phyloP scores from a whole-genome alignment of 2,888 invertebrate species.

The Podabrus alpinus region DNA sequence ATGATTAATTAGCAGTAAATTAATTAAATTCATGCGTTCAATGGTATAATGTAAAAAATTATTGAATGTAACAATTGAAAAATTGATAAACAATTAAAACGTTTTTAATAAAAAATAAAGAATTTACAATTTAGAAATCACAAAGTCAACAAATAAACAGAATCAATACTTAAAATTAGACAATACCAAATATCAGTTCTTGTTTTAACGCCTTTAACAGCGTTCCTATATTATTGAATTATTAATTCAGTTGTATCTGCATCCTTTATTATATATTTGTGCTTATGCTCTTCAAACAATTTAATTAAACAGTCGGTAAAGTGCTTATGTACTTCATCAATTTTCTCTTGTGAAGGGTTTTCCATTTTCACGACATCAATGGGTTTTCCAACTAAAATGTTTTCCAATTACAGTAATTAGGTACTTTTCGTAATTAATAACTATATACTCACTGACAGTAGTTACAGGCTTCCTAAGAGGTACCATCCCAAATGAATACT shows the following conservation, averaged over 20 bases:
- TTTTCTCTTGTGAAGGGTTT: conserved; percentile 74
- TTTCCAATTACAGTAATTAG: background rate
- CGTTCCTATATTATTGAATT: background rate
- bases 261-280: conserved; percentile 71
- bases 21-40: no score
- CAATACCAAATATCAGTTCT: background rate
- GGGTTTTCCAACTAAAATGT: conserved; percentile 79
- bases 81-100: background rate
- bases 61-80: no score
- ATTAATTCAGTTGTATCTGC: conserved; percentile 54
- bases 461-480: conserved; percentile 80
- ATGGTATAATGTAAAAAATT: no score
- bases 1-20: no score
- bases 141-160: background rate
- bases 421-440: no score
- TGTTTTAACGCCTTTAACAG: background rate
- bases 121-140: background rate
- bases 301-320: conserved; percentile 71
- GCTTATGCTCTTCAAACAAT: conserved; percentile 83
- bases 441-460: conserved; percentile 75
- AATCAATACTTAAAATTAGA: background rate
- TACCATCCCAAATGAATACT: conserved; percentile 85
- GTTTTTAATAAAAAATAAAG: background rate
- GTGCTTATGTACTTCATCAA: conserved; percentile 74
- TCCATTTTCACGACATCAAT: conserved; percentile 72